Conservation (phyloP, 2,888 invertebrate species). For the Encarsia formosa region DNA sequence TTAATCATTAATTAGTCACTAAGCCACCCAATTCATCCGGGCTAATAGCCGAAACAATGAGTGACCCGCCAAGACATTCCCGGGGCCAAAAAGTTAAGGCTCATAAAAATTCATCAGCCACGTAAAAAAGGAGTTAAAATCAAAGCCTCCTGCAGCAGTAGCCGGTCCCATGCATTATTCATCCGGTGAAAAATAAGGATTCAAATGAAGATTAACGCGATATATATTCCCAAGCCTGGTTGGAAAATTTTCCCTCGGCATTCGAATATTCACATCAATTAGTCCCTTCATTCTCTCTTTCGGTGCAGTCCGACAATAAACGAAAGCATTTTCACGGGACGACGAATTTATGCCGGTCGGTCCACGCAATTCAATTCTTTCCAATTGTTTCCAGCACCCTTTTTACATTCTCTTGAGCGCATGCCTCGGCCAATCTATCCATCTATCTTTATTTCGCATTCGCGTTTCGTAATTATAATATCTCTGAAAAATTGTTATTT, state of each 20-base stretch:
- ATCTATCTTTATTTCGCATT: neutral
- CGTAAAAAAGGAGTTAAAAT: constrained; percentile 19
- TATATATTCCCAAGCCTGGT: constrained; percentile 2
- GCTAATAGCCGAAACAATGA: no score
- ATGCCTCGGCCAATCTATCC: neutral
- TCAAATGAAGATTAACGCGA: constrained; percentile 20
- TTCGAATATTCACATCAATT: constrained; percentile 25
- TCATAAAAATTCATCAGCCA: constrained; percentile 14
- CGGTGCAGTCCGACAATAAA: constrained; percentile 13
- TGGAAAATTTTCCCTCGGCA: constrained; percentile 6
- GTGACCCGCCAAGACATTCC: no score
- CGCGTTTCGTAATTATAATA: no score
- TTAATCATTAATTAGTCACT: no score
- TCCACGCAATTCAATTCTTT: constrained; percentile 20
- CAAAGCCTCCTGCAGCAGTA: no score
- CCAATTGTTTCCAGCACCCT: constrained; percentile 15
- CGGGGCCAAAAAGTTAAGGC: constrained; percentile 2
- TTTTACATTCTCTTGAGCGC: neutral
- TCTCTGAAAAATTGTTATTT: no score
- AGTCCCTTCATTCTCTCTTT: constrained; percentile 14
- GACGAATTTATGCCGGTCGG: constrained; percentile 17
- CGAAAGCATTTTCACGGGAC: constrained; percentile 22
- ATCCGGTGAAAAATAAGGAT: constrained; percentile 11
- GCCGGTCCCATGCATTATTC: constrained; percentile 22
- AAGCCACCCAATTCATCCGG: no score